Base-by-base conservation (phyloP, 2,888 invertebrate species). In the Carcina quercana region DNA sequence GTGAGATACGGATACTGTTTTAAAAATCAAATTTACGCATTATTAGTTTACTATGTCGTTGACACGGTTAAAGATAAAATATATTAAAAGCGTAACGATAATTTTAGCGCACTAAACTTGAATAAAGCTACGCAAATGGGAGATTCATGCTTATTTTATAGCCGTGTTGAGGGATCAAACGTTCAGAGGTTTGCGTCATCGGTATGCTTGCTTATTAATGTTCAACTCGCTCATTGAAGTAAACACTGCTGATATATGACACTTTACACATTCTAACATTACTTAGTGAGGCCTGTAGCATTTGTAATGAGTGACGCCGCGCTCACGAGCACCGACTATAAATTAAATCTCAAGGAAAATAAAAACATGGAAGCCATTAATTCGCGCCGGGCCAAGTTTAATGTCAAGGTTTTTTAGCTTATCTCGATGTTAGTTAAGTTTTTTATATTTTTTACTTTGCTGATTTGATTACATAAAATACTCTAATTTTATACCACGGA, bases 281-380 rank as follows among this genome's bases (percentile, higher is more conserved):
- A 72, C 63, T 70, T 63, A 66, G 59, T 53, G 59, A 59, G 68
- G 61, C 55, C 64, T 60, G 59, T 55, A 67, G 71, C 72, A 74
- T 76, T 76, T 67, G 73, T 79, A 73, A 76, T 72, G 73, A 76
- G 74, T 74, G 78, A 76, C 73, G 72, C 70, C 58, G 64, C 57
- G 62, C 65, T 62, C 62, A 63, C 72, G 65, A 72, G 61, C 74
- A 55, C 59, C 63, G 72, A 59, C 70, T 71, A 80, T 83, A 80
- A 83, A 83, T 83, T 80, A 79, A 78, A 80, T 79, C 82, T 83
- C 78, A 76, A 80, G 82, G 79, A 80, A 80, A 80, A 80, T 80
- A 79, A 82, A 83, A 82, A 82, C 83, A 73, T 79, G 79, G 82
- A 82, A 80, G 78, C 76, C 75, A 83, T 83, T 83, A 80, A 80